These are phyloP conservation scores for Halesus radiatus DNA, from an alignment of 1,140 invertebrate genomes.

Conservation along the genomic window DNA sequence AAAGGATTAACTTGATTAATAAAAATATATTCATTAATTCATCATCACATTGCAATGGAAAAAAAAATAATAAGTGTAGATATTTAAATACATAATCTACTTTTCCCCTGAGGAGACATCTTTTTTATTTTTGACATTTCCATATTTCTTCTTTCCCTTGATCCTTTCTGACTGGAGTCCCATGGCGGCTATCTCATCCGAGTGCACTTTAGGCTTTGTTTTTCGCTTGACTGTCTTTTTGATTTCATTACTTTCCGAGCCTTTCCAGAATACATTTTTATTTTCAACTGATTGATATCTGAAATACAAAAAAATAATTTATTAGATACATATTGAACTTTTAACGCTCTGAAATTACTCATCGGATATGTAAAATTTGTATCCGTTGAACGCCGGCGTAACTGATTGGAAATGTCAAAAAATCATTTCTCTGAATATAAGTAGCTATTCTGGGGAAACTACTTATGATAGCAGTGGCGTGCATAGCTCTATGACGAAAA, in stretches of 20 bases:
- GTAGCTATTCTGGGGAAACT: too few relatives aligned
- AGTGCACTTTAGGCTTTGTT: constrained; percentile 57
- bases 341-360: too few relatives aligned
- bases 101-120: constrained; percentile 24
- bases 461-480: too few relatives aligned
- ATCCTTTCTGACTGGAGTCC: constrained; percentile 61
- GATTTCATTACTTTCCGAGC: constrained; percentile 50
- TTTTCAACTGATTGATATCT: constrained; percentile 70
- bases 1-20: too few relatives aligned
- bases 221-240: constrained; percentile 52
- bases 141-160: constrained; percentile 47
- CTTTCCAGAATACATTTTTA: constrained; percentile 67
- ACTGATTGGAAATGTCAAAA: too few relatives aligned
- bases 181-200: constrained; percentile 61
- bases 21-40: too few relatives aligned
- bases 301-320: constrained; percentile 59
- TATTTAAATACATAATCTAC: constrained; percentile 32
- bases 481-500: too few relatives aligned
- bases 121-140: constrained; percentile 34
- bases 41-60: not conserved
- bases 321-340: too few relatives aligned
- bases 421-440: too few relatives aligned
- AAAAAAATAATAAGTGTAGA: constrained; percentile 35
- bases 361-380: too few relatives aligned
- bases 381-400: too few relatives aligned